Evolutionary conservation across 2,888 invertebrate species (phyloP), one percentile per base, ranked within the genome.

Genomic region (Neoascia interrupta): DNA sequence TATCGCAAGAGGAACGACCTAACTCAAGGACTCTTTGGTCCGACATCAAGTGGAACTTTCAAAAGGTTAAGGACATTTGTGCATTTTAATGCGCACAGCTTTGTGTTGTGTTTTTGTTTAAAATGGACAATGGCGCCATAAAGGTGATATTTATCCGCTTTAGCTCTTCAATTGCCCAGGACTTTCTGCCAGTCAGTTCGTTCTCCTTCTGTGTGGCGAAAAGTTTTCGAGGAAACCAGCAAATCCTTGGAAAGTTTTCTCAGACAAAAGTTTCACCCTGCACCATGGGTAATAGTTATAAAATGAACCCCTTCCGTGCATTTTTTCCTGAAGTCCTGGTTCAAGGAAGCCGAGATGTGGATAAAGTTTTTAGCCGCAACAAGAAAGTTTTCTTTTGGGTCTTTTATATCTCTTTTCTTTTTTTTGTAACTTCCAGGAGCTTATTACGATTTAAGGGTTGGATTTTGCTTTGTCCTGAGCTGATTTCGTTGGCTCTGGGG

Each of bases 371-470:
- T 53, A 49, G 49, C 79, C 61, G 54, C 66, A 66, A 56, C 16
- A 39, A 45, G 23, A 53, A 41, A 61, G 28, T 41, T 69, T 75
- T 56, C 43, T 43, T 36, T 66, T 31, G 11, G 53, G 21, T 36
- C 18, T 56, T 54, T 2, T 61, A 15, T 31, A 16, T 26, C 4
- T 21, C 11, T 13, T 23, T 34, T 16, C n/a, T 37, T 36, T 26
- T 43, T 37, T 31, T 31, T 13, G 47, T 21, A n/a, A 26, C 34
- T 36, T 19, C 16, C 28, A 39, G 61, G 31, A 73, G 79, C 79
- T 73, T 79, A 79, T 79, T 79, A 79, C 73, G 66, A 68, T 79
- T 79, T 79, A 79, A 79, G 73, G 79, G 73, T 73, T 79, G 79
- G 73, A 79, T 56, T 73, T 23, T 13, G 34, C 28, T 21, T 34